Percentiles rank a stretch among this genome's conserved stretches.
Conservation (phyloP, 2,113 vertebrate genomes). For the Hemichromis elongatus region DNA sequence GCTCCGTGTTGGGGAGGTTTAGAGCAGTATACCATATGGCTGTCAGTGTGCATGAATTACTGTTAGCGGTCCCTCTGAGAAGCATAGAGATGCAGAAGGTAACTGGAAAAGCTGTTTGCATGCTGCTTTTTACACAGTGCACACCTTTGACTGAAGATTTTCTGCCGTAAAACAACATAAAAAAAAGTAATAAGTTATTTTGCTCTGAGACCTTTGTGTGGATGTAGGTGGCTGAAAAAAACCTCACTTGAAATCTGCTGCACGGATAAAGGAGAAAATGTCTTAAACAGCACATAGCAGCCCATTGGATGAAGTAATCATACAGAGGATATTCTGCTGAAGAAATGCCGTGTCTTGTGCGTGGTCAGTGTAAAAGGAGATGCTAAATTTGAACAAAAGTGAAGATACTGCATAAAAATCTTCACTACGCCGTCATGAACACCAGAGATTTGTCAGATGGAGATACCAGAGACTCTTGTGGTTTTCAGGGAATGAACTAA, state of each 20-base stretch:
- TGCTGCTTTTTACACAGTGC: neutral
- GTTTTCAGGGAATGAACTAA: neutral
- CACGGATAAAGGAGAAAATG: slow-evolving; percentile 45
- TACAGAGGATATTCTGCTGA: neutral
- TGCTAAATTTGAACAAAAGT: neutral
- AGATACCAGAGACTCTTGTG: neutral
- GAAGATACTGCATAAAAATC: neutral
- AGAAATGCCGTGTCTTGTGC: neutral
- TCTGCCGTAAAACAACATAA: neutral
- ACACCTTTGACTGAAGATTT: slow-evolving; percentile 25
- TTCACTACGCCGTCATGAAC: neutral
- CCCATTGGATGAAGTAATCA: neutral
- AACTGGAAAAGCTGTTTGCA: slow-evolving; percentile 61
- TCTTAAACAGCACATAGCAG: slow-evolving; percentile 24
- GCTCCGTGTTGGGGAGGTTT: slow-evolving; percentile 30
- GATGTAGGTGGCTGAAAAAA: neutral
- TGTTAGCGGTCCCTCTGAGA: slow-evolving; percentile 8
- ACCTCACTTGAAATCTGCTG: slow-evolving; percentile 34
- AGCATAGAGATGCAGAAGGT: slow-evolving; percentile 28
- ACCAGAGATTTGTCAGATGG: neutral
- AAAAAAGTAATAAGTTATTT: slow-evolving; percentile 30
- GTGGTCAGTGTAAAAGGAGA: neutral
- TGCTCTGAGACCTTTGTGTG: slow-evolving; percentile 7
- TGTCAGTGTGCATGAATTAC: slow-evolving; percentile 59
- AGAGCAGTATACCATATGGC: slow-evolving; percentile 69